Evolutionary conservation across 1,140 invertebrate genomes (phyloP).

Genomic region (Pogonomyrmex californicus): DNA sequence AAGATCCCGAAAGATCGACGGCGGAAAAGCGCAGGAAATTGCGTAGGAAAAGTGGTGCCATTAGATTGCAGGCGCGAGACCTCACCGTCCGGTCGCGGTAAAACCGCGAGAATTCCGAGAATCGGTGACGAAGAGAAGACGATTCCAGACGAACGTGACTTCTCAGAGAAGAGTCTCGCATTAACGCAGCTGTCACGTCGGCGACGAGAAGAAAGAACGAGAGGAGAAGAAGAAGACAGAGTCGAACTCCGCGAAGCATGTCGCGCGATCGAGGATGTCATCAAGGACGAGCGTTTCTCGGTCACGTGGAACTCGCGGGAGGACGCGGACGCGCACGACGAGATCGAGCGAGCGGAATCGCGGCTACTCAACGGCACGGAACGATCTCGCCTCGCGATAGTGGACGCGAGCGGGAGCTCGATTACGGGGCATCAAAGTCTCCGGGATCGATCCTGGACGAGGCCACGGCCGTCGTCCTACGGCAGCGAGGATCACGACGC

Average conservation of each 20-base stretch:
- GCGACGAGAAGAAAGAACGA: neutral
- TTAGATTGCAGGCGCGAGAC: neutral
- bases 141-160: neutral
- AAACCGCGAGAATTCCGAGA: slow-evolving; percentile 22
- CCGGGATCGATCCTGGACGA: slow-evolving; percentile 26
- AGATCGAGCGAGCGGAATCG: slow-evolving; percentile 37
- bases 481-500: neutral
- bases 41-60: neutral
- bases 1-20: neutral
- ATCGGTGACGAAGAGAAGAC: neutral
- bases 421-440: slow-evolving; percentile 28
- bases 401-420: neutral
- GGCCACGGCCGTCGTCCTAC: neutral
- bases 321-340: neutral
- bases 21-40: neutral
- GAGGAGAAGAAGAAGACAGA: neutral
- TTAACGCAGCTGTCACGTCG: slow-evolving; percentile 3
- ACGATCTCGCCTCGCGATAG: neutral
- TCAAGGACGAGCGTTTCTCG: neutral
- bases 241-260: neutral
- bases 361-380: slow-evolving; percentile 23
- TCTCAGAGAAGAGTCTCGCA: neutral
- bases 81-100: no score
- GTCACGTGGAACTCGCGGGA: slow-evolving; percentile 14
- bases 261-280: slow-evolving; percentile 2